A percentile compares a stretch with the other conserved stretches of the same genome.
Conservation (phyloP, 1,140 invertebrate species). For the Solen grandis region DNA sequence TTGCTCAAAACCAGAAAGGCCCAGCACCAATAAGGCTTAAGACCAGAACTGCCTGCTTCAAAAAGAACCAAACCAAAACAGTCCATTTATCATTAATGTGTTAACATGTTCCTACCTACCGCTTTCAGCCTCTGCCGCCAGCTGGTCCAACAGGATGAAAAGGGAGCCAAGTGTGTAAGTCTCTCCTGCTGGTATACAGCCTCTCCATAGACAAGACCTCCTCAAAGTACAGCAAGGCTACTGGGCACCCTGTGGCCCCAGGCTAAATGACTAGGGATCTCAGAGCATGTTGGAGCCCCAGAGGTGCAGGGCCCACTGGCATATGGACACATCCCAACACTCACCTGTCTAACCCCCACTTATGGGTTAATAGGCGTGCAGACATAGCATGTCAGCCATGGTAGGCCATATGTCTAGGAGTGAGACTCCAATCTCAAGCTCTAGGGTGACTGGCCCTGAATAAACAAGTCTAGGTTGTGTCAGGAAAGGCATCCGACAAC, state of each 20-base stretch:
- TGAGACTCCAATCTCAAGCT: not conserved
- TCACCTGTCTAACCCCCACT: slow-evolving; percentile 1
- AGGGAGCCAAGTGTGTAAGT: not conserved
- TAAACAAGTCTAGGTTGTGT: too few species aligned
- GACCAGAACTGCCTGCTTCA: too few species aligned
- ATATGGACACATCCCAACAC: not conserved
- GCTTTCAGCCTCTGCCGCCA: slow-evolving; percentile 11
- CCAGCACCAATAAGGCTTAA: too few species aligned
- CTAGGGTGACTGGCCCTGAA: not conserved
- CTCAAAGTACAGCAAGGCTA: slow-evolving; percentile 1
- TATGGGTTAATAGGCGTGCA: not conserved
- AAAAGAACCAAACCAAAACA: too few species aligned
- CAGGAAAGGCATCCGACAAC: too few species aligned
- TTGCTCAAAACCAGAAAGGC: too few species aligned
- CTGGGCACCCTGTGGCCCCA: slow-evolving; percentile 17
- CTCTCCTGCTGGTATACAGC: not conserved
- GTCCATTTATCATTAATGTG: too few species aligned
- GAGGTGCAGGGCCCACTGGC: slow-evolving; percentile 7
- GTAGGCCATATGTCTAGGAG: not conserved
- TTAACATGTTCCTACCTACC: not conserved
- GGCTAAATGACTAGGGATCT: slow-evolving; percentile 10
- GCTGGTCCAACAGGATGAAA: slow-evolving; percentile 6
- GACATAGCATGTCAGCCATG: not conserved
- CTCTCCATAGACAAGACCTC: slow-evolving; percentile 6
- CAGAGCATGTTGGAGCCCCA: slow-evolving; percentile 7